Evolutionary conservation across 2,888 invertebrate species (phyloP), one percentile per base, ranked within the genome.

Genomic region (Heteromyza rotundicornis): DNA sequence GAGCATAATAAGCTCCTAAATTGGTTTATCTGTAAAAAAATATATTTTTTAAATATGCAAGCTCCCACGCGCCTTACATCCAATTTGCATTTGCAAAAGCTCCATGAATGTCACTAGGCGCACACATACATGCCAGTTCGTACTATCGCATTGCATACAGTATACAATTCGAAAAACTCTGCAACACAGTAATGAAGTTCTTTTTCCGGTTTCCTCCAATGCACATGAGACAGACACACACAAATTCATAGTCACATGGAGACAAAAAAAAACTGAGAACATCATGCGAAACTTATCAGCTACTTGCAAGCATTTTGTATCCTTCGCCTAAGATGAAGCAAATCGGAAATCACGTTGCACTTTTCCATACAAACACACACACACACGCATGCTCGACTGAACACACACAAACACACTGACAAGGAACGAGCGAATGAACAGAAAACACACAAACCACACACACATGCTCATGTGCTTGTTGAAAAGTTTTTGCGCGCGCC

Each of bases 291-390:
- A 77, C n/a, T 73, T 79, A 76, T 79, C 78, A 75, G 79, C 73
- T 72, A 72, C 67, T 76, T 76, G 76, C 78, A 78, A 77, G 79
- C 72, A 77, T 69, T 78, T 78, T 78, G 78, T 76, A 79, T 70
- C 67, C 71, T 68, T 70, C 67, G 49, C 64, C 57, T 24, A 19
- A 47, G 47, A 40, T 47, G 20, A 20, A 14, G 47, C 47, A 60
- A 68, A 64, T 51, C 58, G 71, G 75, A 74, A 74, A 76, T 74
- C 77, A 67, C 71, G 71, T 70, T 76, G 65, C 76, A 68, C 17
- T 50, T 17, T 62, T 51, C 22, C 57, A 68, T 57, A 60, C 47
- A 65, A 24, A 57, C 35, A 52, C 36, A 49, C 27, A 50, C 49
- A 47, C 2, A 5, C 17, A 32, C 51, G 36, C 56, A 54, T 20